phyloP scores from a whole-genome alignment of 2,888 invertebrate species.

The Chesias legatella region DNA sequence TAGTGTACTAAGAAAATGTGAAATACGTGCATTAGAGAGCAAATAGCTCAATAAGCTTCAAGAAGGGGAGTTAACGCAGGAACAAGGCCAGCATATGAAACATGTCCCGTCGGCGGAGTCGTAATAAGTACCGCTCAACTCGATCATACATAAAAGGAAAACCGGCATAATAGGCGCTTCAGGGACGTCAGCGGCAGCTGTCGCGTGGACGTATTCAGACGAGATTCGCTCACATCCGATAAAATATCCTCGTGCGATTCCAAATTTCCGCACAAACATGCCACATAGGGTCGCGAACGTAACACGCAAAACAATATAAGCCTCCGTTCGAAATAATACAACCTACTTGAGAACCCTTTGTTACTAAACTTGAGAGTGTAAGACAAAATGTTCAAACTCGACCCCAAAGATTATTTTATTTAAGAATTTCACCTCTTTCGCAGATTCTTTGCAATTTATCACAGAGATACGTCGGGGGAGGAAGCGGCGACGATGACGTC shows the following conservation, averaged over 20 bases:
- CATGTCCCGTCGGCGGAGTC: conserved; percentile 56
- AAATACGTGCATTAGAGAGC: conserved; percentile 37
- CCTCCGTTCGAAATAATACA: conserved; percentile 24
- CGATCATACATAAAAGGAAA: conserved; percentile 72
- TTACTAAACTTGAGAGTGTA: conserved; percentile 32
- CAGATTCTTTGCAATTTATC: conserved; percentile 66
- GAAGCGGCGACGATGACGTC: conserved; percentile 57
- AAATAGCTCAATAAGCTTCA: conserved; percentile 61
- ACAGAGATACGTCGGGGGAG: conserved; percentile 56
- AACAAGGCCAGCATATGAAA: conserved; percentile 62
- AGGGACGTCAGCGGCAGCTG: conserved; percentile 67
- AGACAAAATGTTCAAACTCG: conserved; percentile 26
- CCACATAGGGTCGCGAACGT: conserved; percentile 24
- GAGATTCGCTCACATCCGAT: conserved; percentile 44
- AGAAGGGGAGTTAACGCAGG: conserved; percentile 45
- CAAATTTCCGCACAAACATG: conserved; percentile 26
- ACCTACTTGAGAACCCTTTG: conserved; percentile 33
- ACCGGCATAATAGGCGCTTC: conserved; percentile 58
- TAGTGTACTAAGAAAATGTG: conserved; percentile 28
- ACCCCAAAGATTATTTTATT: conserved; percentile 41
- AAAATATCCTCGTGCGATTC: conserved; percentile 45
- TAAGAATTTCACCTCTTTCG: conserved; percentile 51
- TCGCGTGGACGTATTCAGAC: conserved; percentile 51
- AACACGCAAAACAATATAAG: conserved; percentile 43
- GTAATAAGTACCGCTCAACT: conserved; percentile 72